phyloP scores from a whole-genome alignment of 2,888 invertebrate genomes.

The Alitta virens region DNA sequence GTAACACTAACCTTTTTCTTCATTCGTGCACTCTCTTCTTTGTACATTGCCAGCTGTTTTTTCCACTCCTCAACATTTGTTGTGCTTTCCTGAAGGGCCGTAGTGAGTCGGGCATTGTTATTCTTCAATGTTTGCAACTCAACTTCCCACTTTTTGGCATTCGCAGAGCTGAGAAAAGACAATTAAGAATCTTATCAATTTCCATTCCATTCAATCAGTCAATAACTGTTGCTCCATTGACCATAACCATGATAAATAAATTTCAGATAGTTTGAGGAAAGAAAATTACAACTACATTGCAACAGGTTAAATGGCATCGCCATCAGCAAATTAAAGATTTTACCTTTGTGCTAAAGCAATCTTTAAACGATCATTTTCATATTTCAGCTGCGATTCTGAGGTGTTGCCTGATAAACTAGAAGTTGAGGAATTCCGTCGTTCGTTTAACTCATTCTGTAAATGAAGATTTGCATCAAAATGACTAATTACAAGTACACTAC shows the following conservation, averaged over 20 bases:
- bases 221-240: too few species aligned
- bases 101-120: conserved; percentile 91
- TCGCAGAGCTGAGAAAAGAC: conserved; percentile 82
- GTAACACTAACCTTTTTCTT: conserved; percentile 47
- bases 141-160: conserved; percentile 98
- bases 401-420: conserved; percentile 22
- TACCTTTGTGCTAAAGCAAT: conserved; percentile 92
- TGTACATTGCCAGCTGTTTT: conserved; percentile 76
- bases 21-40: conserved; percentile 57
- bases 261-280: too few species aligned
- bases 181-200: too few species aligned
- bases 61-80: conserved; percentile 99
- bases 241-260: too few species aligned
- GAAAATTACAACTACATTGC: too few species aligned
- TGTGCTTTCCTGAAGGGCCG: conserved; percentile 91
- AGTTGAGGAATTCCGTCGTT: conserved; percentile 3
- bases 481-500: too few species aligned
- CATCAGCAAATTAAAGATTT: too few species aligned
- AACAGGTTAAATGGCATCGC: too few species aligned
- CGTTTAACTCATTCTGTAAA: conserved; percentile 12
- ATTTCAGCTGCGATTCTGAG: conserved; percentile 72
- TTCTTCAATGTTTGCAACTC: conserved; percentile 93
- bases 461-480: too few species aligned
- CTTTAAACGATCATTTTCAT: conserved; percentile 94
- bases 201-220: too few species aligned